Conservation (phyloP, 2,888 invertebrate species). For the Himalopsyche tibetana region DNA sequence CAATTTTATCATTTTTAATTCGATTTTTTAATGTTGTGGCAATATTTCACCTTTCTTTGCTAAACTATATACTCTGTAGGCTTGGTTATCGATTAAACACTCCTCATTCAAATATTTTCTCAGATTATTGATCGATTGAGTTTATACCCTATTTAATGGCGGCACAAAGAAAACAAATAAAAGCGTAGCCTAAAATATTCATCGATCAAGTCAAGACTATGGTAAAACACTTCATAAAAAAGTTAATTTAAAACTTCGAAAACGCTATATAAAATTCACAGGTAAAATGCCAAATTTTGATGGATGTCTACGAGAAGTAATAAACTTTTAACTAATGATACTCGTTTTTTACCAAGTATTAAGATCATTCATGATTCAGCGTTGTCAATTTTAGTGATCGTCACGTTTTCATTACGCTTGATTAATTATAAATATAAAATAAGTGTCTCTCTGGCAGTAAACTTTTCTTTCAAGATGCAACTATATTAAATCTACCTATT, state of each 20-base stretch:
- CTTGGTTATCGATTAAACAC: slow-evolving; percentile 25
- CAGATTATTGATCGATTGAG: slow-evolving; percentile 23
- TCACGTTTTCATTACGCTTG: too few species aligned
- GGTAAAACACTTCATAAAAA: slow-evolving; percentile 43
- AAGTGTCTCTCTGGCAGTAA: too few species aligned
- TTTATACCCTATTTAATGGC: not conserved
- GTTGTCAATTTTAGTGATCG: too few species aligned
- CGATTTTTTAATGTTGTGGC: too few species aligned
- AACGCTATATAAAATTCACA: slow-evolving; percentile 22
- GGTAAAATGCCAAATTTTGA: slow-evolving; percentile 7
- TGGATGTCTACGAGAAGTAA: slow-evolving; percentile 29
- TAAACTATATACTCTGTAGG: not conserved
- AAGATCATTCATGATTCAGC: too few species aligned
- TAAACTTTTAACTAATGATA: not conserved
- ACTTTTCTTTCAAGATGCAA: too few species aligned
- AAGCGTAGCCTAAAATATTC: slow-evolving; percentile 4
- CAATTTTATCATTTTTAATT: too few species aligned
- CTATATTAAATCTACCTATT: too few species aligned
- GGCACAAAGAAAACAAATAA: not conserved
- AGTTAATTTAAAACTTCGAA: slow-evolving; percentile 33
- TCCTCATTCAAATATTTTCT: not conserved
- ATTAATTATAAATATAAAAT: too few species aligned
- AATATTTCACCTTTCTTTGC: not conserved
- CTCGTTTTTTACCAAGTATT: not conserved
- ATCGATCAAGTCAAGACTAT: slow-evolving; percentile 36